Conservation (phyloP, 2,888 invertebrate genomes). For the Eucriotettix oculatus region DNA sequence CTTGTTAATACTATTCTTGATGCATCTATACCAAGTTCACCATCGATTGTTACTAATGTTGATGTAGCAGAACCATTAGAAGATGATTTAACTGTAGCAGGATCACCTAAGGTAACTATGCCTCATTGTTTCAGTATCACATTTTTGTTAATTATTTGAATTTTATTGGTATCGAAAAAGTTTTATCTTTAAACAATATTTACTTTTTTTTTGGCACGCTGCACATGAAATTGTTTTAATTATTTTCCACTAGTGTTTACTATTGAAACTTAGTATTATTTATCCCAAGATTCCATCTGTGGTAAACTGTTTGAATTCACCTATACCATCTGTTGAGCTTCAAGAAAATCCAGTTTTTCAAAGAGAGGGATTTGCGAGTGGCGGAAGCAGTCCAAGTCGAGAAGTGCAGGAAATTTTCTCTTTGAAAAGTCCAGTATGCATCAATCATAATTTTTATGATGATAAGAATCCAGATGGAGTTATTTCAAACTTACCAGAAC, state of each 20-base stretch:
- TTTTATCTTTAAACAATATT: no score
- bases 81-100: background rate
- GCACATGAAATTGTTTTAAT: no score
- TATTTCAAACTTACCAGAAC: background rate
- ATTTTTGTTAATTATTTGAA: no score
- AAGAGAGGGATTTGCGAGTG: conserved; percentile 42
- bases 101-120: no score
- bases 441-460: conserved; percentile 1
- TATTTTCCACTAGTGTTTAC: no score
- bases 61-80: background rate
- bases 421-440: conserved; percentile 14
- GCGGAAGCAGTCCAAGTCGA: conserved; percentile 77
- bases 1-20: conserved; percentile 3
- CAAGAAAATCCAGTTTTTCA: background rate
- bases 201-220: no score
- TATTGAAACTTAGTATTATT: no score
- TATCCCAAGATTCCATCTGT: no score
- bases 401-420: conserved; percentile 80
- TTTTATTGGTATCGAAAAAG: no score
- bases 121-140: no score
- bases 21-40: conserved; percentile 3
- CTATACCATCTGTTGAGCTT: no score
- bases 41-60: background rate
- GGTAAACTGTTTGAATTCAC: no score
- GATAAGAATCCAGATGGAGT: conserved; percentile 1